Conservation (phyloP, 2,797 vertebrate species). For the Coregonus sp. region DNA sequence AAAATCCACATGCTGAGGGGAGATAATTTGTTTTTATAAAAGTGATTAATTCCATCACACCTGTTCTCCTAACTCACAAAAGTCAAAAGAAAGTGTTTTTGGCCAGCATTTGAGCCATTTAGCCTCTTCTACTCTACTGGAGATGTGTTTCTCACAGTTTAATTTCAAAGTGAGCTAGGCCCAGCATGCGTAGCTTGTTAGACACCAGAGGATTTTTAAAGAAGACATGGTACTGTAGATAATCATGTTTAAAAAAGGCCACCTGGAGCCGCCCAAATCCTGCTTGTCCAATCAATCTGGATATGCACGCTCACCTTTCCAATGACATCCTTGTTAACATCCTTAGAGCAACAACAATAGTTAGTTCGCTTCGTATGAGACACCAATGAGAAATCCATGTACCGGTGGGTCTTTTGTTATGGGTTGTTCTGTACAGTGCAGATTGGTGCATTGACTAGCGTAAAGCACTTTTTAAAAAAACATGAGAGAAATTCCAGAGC, state of each 20-base stretch:
- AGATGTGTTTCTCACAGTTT: neutral
- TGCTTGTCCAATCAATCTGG: slow-evolving; percentile 12
- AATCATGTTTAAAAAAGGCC: neutral
- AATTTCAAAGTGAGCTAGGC: neutral
- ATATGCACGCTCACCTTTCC: slow-evolving; percentile 14
- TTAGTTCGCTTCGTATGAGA: neutral
- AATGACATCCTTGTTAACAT: slow-evolving; percentile 5
- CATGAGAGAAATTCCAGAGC: neutral
- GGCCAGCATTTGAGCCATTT: neutral
- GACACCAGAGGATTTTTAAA: neutral
- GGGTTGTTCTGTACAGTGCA: neutral
- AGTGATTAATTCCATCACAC: slow-evolving; percentile 28
- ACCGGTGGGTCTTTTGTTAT: neutral
- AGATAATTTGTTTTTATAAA: slow-evolving; percentile 22
- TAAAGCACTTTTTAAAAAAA: neutral
- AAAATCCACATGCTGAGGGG: slow-evolving; percentile 25
- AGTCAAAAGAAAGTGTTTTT: slow-evolving; percentile 2
- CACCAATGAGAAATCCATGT: slow-evolving; percentile 1
- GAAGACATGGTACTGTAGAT: neutral
- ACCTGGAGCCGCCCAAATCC: neutral
- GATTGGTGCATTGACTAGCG: neutral
- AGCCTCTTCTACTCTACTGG: neutral
- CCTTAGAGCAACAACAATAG: slow-evolving; percentile 10
- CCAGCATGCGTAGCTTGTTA: neutral
- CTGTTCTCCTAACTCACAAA: slow-evolving; percentile 33